These are phyloP conservation scores for Collichthys lucidus DNA, from an alignment of 2,113 vertebrate species.

Conservation along the genomic window DNA sequence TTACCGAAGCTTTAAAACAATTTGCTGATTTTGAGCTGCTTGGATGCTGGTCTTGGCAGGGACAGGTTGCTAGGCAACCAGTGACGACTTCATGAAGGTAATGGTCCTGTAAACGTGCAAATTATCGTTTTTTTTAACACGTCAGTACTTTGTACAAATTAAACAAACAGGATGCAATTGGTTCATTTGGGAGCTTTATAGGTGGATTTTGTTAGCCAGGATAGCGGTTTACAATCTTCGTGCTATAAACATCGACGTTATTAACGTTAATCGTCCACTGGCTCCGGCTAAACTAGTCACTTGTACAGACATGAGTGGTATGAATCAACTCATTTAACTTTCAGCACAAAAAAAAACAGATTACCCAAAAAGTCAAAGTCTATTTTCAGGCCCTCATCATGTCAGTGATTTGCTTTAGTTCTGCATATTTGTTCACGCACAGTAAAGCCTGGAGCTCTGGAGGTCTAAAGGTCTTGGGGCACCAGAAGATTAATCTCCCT, in stretches of 20 bases:
- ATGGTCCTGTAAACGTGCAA: not conserved
- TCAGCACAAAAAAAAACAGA: not conserved
- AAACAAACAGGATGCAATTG: not conserved
- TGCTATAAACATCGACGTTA: not conserved
- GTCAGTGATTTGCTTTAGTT: constrained; percentile 8
- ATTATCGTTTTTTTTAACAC: not conserved
- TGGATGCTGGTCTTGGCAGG: not conserved
- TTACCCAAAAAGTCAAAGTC: not conserved
- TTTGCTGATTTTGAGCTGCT: not conserved
- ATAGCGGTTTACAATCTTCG: not conserved
- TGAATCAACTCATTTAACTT: not conserved
- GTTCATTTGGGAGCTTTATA: not conserved
- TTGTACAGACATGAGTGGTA: not conserved
- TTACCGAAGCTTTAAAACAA: too few species aligned
- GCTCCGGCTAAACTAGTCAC: not conserved
- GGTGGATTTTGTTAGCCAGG: not conserved
- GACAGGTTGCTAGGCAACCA: constrained; percentile 1
- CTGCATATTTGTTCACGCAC: not conserved
- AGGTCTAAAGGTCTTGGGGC: not conserved
- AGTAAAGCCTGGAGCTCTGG: not conserved
- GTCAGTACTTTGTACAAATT: too few species aligned
- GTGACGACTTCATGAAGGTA: not conserved
- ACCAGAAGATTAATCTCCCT: not conserved
- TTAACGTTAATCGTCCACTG: not conserved
- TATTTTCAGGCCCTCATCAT: too few species aligned